Percentiles rank a stretch among this genome's conserved stretches.
Evolutionary conservation across 2,797 vertebrate species (phyloP).

Genomic region (Coendou prehensilis): DNA sequence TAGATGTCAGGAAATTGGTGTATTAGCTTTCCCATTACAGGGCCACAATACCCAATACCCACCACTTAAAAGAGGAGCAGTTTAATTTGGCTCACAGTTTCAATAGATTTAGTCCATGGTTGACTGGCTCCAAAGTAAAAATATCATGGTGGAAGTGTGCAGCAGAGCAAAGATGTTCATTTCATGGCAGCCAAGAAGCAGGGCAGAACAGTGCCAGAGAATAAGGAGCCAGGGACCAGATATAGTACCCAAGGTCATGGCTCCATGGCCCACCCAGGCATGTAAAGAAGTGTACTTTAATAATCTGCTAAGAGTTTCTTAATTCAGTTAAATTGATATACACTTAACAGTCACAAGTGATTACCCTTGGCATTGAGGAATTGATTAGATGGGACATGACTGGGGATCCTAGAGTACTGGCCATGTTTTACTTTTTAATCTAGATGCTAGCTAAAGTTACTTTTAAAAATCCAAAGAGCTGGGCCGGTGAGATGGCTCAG

Average conservation of each 20-base stretch:
- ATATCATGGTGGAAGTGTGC: not conserved
- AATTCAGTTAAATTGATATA: not conserved
- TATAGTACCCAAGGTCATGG: not conserved
- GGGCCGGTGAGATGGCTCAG: too few relatives aligned
- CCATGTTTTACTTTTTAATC: not conserved
- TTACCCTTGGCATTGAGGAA: not conserved
- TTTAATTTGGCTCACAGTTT: not conserved
- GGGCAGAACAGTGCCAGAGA: too few relatives aligned
- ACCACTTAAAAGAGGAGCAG: not conserved
- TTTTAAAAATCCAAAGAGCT: not conserved
- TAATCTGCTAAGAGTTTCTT: not conserved
- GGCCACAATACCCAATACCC: too few relatives aligned
- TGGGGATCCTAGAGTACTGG: not conserved
- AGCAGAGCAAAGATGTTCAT: not conserved
- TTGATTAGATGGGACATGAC: not conserved
- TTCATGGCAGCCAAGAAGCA: not conserved
- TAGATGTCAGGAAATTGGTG: not conserved
- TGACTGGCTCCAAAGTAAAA: not conserved
- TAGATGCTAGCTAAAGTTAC: not conserved
- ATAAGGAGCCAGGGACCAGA: not conserved
- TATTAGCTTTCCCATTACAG: not conserved
- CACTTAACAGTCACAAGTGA: not conserved
- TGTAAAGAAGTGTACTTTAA: not conserved
- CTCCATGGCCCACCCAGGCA: not conserved
- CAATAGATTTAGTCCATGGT: not conserved